Conservation (phyloP, 2,888 invertebrate species). For the Gasteruption jaculator region DNA sequence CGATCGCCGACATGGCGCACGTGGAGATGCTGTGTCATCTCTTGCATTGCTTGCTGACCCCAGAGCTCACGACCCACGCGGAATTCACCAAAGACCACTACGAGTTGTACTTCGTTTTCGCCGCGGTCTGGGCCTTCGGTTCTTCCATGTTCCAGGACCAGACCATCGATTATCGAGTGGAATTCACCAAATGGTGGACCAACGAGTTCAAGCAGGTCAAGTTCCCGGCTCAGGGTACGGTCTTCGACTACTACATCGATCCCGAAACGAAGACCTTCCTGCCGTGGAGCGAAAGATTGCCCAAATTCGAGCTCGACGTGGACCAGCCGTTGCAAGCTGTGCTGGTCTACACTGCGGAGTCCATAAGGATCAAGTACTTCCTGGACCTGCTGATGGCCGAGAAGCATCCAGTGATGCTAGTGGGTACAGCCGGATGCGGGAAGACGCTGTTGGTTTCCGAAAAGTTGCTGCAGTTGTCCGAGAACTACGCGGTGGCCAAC, state of each 20-base stretch:
- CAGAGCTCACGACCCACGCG: constrained; percentile 70
- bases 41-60: constrained; percentile 77
- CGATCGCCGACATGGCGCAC: constrained; percentile 91
- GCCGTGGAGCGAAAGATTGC: constrained; percentile 84
- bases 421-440: constrained; percentile 89
- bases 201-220: constrained; percentile 94
- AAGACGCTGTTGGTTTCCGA: constrained; percentile 75
- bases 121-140: constrained; percentile 96
- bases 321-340: constrained; percentile 91
- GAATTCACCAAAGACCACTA: constrained; percentile 94
- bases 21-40: constrained; percentile 91
- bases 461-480: constrained; percentile 64
- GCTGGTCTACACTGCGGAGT: constrained; percentile 89
- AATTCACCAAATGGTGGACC: constrained; percentile 97
- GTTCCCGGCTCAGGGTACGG: constrained; percentile 86
- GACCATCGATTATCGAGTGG: constrained; percentile 59
- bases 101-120: constrained; percentile 93
- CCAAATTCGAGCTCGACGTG: constrained; percentile 86
- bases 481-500: constrained; percentile 84
- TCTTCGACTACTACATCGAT: constrained; percentile 94
- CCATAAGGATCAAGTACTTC: constrained; percentile 84
- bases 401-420: constrained; percentile 89
- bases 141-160: constrained; percentile 97
- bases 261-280: constrained; percentile 84
- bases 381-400: constrained; percentile 84